Evolutionary conservation across 2,113 vertebrate genomes (phyloP).

Genomic region (Micronycteris hirsuta): DNA sequence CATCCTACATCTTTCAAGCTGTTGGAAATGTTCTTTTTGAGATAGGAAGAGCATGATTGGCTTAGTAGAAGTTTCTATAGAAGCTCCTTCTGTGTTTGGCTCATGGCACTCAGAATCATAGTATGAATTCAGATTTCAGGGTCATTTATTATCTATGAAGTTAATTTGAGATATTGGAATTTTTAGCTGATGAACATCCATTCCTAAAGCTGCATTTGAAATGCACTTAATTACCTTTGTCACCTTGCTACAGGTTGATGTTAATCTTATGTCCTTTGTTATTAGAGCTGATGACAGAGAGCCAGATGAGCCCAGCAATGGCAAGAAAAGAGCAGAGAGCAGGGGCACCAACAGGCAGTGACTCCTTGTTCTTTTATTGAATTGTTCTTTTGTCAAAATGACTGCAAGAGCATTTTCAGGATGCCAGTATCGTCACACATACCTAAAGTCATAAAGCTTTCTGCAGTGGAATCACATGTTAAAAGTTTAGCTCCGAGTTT

Average conservation of each 20-base stretch:
- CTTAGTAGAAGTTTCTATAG: neutral
- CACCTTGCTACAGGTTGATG: neutral
- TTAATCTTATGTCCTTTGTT: slow-evolving; percentile 49
- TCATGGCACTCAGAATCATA: neutral
- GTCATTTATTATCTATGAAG: neutral
- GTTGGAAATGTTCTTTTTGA: neutral
- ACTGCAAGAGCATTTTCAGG: slow-evolving; percentile 37
- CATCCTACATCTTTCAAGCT: neutral
- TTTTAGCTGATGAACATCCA: neutral
- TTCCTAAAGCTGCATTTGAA: slow-evolving; percentile 47
- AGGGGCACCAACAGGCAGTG: neutral
- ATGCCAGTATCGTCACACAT: neutral
- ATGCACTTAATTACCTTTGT: slow-evolving; percentile 29
- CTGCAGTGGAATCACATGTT: slow-evolving; percentile 42
- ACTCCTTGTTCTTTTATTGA: neutral
- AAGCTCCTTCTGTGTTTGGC: neutral
- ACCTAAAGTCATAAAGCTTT: slow-evolving; percentile 47
- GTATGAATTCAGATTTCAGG: neutral
- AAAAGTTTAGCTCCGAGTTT: slow-evolving; percentile 60
- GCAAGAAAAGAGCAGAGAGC: slow-evolving; percentile 8
- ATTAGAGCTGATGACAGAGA: neutral
- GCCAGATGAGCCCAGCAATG: neutral
- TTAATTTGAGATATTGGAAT: neutral
- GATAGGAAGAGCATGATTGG: neutral
- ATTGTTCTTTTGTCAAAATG: slow-evolving; percentile 57